Base-by-base conservation (phyloP, 2,797 vertebrate genomes). In the Thunnus albacares region DNA sequence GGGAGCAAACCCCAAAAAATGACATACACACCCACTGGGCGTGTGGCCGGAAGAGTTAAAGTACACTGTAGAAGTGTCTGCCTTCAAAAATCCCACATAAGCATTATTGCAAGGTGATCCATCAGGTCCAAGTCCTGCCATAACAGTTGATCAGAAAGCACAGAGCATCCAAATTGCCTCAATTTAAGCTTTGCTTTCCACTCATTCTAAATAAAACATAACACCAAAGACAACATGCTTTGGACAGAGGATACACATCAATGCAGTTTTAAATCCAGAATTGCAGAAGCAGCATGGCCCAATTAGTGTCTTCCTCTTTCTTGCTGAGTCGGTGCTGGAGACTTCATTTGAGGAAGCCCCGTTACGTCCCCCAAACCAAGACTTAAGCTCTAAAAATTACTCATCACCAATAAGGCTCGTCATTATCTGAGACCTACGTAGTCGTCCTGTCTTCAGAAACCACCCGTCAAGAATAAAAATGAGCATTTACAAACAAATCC, bases 241-340 rank as follows among this genome's bases (percentile, higher is more conserved):
- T 62, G 43, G 33, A 83, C 75, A 59, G 26, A 28, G 43, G 35
- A 71, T 35, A 33, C 61, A 72, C 22, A 18, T 88, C 51, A 24
- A 65, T 59, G 62, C 17, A 17, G 45, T 72, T 83, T 77, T 13
- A 84, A 77, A 80, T 89, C 82, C 78, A 75, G 58, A 73, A 63
- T 60, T 14, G 60, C 63, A 81, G 17, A 82, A 24, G 67, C 20
- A 80, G 47, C 57, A 30, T 26, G 60, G 75, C 78, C 81, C 74
- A 72, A 28, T 88, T 49, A 83, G 77, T 47, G 15, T 67, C 65
- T 68, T 83, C 71, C 33, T 43, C 41, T 43, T 43, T 89, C 82
- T 71, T 69, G 80, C 79, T 68, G 83, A 85, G 73, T 62, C 66
- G n/a, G 43, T 47, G 79, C 74, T 61, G 79, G 35, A 87, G 85